These are phyloP conservation scores for Catharus minimus DNA, from an alignment of 2,113 vertebrate genomes.

Conservation along the genomic window DNA sequence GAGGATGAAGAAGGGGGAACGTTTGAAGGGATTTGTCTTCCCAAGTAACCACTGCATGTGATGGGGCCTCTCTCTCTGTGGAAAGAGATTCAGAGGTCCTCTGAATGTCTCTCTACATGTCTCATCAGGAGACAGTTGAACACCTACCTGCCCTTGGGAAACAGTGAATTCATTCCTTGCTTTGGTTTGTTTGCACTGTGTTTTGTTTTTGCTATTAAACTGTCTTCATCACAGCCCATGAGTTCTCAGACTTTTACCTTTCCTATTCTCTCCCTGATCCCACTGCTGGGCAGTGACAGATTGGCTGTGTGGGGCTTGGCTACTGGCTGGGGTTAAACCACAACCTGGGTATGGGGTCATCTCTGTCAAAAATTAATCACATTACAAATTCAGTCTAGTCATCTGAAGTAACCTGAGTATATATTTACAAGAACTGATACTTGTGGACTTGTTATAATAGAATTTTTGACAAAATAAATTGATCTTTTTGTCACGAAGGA, in stretches of 20 bases:
- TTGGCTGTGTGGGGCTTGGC: neutral
- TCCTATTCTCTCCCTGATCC: fast-evolving
- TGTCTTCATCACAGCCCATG: neutral
- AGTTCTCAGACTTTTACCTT: neutral
- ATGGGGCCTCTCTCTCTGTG: neutral
- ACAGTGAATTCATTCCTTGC: neutral
- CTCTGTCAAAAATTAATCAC: neutral
- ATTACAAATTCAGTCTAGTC: neutral
- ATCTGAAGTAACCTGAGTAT: neutral
- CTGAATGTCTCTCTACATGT: no score
- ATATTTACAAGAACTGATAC: neutral
- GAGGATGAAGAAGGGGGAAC: neutral
- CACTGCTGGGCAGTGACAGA: neutral
- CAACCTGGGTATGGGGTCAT: neutral
- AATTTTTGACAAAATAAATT: neutral
- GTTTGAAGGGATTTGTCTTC: neutral
- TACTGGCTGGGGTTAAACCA: neutral
- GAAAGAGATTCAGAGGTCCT: no score
- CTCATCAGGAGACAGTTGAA: neutral
- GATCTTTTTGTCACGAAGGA: neutral
- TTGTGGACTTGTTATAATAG: neutral
- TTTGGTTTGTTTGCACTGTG: neutral
- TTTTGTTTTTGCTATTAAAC: neutral
- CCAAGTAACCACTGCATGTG: neutral
- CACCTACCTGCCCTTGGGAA: neutral